These are phyloP conservation scores for Rhingia rostrata DNA, from an alignment of 2,888 invertebrate genomes.

Conservation along the genomic window DNA sequence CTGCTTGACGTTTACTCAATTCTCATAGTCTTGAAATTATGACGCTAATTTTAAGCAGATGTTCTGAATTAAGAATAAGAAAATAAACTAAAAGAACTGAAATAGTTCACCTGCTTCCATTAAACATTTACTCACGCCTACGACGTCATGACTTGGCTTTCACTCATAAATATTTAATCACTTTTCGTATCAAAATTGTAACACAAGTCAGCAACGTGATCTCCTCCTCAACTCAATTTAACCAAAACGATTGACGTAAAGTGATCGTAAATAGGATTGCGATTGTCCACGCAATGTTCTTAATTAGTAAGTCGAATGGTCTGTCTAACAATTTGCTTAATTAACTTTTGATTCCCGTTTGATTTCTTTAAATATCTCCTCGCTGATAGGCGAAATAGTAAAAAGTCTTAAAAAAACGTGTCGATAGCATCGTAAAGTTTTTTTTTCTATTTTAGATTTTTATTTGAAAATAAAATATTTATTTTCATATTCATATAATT, in stretches of 20 bases:
- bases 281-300: not conserved
- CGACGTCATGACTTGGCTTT: not conserved
- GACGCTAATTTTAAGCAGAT: too few relatives aligned
- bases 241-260: conserved; percentile 17
- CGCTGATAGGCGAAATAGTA: not conserved
- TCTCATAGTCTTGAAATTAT: too few relatives aligned
- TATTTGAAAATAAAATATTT: conserved; percentile 8
- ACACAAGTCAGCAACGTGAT: not conserved
- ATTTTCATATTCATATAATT: conserved; percentile 18
- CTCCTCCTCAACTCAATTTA: not conserved
- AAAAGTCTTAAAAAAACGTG: conserved; percentile 23
- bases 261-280: conserved; percentile 8
- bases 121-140: not conserved
- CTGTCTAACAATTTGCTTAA: conserved; percentile 26
- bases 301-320: conserved; percentile 21
- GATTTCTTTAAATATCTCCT: not conserved
- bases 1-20: too few relatives aligned
- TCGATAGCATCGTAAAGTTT: conserved; percentile 36
- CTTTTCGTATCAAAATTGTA: not conserved
- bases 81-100: too few relatives aligned
- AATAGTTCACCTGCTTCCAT: not conserved
- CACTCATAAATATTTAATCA: not conserved
- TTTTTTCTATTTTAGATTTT: conserved; percentile 26
- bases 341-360: conserved; percentile 25
- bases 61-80: too few relatives aligned